Conservation (phyloP, 2,888 invertebrate genomes). For the Dynastes hyllus region DNA sequence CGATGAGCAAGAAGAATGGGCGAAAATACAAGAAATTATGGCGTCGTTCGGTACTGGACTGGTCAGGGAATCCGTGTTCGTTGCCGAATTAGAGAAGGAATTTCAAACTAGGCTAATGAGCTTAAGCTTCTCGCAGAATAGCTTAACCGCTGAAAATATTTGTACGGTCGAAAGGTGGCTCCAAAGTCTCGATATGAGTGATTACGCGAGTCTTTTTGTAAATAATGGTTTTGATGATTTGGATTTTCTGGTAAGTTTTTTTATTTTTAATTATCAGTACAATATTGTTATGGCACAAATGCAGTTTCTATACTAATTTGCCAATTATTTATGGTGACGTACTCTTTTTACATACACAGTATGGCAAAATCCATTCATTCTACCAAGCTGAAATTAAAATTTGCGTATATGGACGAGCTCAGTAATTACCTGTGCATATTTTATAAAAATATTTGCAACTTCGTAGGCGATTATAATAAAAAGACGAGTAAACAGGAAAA, state of each 20-base stretch:
- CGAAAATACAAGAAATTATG: slow-evolving; percentile 96
- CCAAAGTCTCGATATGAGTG: slow-evolving; percentile 82
- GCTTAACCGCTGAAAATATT: slow-evolving; percentile 71
- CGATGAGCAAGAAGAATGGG: slow-evolving; percentile 97
- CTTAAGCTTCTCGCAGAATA: slow-evolving; percentile 75
- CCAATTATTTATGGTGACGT: too few relatives aligned
- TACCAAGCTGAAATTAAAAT: too few relatives aligned
- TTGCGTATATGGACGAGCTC: too few relatives aligned
- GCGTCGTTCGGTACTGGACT: slow-evolving; percentile 93
- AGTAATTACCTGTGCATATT: too few relatives aligned
- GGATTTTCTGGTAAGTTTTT: slow-evolving; percentile 86
- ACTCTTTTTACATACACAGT: too few relatives aligned
- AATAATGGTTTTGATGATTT: slow-evolving; percentile 94
- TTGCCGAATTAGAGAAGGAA: slow-evolving; percentile 85
- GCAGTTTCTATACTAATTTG: too few relatives aligned
- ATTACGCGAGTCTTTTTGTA: slow-evolving; percentile 88
- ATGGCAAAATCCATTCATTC: too few relatives aligned
- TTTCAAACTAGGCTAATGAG: slow-evolving; percentile 83
- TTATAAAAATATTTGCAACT: too few relatives aligned
- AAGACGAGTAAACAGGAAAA: too few relatives aligned
- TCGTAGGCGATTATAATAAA: too few relatives aligned
- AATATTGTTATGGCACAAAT: too few relatives aligned
- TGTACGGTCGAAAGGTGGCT: slow-evolving; percentile 87
- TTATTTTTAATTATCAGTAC: too few relatives aligned
- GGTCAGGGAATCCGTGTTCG: slow-evolving; percentile 84